A percentile compares a stretch with the other conserved stretches of the same genome.
Conservation (phyloP, 2,113 vertebrate genomes). For the Cepphus grylle region DNA sequence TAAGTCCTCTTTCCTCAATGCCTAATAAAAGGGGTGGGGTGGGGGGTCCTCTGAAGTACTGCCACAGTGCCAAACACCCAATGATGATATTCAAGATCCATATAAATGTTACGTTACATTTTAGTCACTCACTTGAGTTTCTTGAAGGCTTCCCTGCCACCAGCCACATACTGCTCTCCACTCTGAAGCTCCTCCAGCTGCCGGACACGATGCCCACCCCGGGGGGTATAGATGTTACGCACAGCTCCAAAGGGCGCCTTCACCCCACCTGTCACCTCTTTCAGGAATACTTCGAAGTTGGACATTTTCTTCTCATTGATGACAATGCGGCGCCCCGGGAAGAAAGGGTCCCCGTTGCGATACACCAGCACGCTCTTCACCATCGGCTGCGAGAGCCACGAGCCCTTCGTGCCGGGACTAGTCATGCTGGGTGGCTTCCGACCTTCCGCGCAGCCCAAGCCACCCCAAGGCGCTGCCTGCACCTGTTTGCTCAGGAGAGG, state of each 20-base stretch:
- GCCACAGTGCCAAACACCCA: background rate
- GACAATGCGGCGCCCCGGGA: constrained; percentile 87
- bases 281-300: constrained; percentile 90
- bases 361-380: constrained; percentile 92
- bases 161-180: constrained; percentile 95
- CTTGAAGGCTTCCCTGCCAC: constrained; percentile 91
- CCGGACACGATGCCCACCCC: constrained; percentile 84
- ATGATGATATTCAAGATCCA: background rate
- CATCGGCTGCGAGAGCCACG: constrained; percentile 84
- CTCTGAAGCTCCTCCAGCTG: constrained; percentile 85
- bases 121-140: constrained; percentile 88
- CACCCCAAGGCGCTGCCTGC: background rate
- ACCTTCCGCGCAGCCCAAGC: background rate
- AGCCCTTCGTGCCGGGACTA: constrained; percentile 67
- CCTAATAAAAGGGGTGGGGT: background rate
- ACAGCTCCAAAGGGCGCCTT: constrained; percentile 92
- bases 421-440: constrained; percentile 27
- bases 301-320: constrained; percentile 88
- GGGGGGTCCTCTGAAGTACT: background rate
- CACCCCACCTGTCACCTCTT: constrained; percentile 89
- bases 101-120: background rate
- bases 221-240: constrained; percentile 91
- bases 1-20: background rate
- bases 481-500: background rate
- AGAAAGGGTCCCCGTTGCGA: constrained; percentile 92